Evolutionary conservation across 2,113 vertebrate species (phyloP).

Genomic region (Smithornis capensis): DNA sequence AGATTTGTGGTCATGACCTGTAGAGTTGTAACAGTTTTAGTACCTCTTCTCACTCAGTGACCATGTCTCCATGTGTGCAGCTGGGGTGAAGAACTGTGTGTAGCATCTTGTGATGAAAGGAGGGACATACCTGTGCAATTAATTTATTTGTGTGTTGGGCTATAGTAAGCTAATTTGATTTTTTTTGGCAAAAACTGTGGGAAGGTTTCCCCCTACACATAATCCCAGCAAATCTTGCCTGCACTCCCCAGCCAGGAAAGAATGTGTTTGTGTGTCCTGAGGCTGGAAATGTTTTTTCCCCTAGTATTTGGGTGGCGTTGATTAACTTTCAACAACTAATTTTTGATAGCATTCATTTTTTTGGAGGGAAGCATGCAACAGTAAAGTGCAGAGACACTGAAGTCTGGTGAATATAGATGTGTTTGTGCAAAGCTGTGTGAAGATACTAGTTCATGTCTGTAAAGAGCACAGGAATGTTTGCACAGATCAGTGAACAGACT

Average conservation of each 20-base stretch:
- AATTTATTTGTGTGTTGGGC: not conserved
- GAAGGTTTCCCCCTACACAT: accelerated
- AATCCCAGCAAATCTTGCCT: not conserved
- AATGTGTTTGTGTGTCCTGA: not conserved
- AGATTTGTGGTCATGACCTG: not conserved
- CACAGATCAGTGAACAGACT: not conserved
- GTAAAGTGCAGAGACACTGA: not conserved
- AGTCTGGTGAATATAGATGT: not conserved
- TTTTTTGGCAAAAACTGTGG: not conserved
- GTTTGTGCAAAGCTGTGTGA: not conserved
- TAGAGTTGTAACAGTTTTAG: not conserved
- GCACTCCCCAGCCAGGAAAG: not conserved
- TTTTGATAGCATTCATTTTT: not conserved
- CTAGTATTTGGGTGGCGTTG: not conserved
- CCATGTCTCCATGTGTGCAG: accelerated
- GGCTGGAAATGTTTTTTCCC: accelerated
- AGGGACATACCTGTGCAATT: not conserved
- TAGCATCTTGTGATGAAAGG: not conserved
- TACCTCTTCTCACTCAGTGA: not conserved
- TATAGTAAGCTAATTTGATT: not conserved
- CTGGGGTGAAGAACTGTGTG: not conserved
- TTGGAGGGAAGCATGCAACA: not conserved
- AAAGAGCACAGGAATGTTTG: not conserved
- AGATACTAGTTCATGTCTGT: not conserved
- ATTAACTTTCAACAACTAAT: not conserved